Evolutionary conservation across 2,113 vertebrate genomes (phyloP).

Genomic region (Miniopterus natalensis): DNA sequence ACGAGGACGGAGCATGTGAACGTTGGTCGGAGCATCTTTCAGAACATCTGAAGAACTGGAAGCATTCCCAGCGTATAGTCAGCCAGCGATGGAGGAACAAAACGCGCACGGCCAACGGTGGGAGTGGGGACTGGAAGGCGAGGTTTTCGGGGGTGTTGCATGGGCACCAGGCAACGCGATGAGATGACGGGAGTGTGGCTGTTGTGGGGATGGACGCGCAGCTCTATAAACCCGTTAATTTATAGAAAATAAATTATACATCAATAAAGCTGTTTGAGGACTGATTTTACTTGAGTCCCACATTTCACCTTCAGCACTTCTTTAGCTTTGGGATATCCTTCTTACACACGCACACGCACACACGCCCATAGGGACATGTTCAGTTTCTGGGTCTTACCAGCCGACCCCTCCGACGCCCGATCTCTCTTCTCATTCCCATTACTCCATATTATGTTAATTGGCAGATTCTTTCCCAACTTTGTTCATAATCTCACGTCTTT

Average conservation of each 20-base stretch:
- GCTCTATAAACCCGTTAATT: background rate
- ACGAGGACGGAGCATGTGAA: background rate
- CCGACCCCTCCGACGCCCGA: background rate
- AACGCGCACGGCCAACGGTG: background rate
- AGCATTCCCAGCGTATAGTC: background rate
- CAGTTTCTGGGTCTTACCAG: background rate
- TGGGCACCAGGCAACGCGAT: no score
- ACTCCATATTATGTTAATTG: background rate
- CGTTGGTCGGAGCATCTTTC: background rate
- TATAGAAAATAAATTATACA: background rate
- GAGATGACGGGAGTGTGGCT: no score
- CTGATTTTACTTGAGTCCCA: background rate
- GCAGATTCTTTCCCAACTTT: background rate
- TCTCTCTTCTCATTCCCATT: background rate
- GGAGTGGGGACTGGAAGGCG: background rate
- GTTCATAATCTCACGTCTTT: background rate
- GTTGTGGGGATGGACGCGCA: background rate
- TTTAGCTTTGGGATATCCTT: background rate
- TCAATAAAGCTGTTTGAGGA: background rate
- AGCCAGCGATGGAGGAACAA: no score
- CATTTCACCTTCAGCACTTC: background rate
- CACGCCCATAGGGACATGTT: background rate
- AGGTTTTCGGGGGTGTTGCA: background rate
- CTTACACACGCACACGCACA: background rate
- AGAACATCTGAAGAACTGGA: background rate